Conservation (phyloP, 2,888 invertebrate species). For the Drosophila monieri region DNA sequence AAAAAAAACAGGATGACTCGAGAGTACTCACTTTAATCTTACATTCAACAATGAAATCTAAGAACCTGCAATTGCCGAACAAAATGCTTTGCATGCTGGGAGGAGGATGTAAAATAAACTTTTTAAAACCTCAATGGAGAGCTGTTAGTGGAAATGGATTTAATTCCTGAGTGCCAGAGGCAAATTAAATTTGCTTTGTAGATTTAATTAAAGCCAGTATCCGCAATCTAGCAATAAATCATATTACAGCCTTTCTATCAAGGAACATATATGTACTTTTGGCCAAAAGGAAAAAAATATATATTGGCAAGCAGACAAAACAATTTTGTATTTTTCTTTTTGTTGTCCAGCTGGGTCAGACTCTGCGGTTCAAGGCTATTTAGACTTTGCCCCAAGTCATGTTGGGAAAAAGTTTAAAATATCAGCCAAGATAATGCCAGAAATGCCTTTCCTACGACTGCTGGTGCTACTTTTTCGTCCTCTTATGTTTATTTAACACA, state of each 20-base stretch:
- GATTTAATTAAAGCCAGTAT: slow-evolving; percentile 29
- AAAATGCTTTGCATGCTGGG: not conserved
- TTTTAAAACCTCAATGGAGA: slow-evolving; percentile 2
- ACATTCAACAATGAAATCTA: not conserved
- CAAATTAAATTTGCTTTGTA: not conserved
- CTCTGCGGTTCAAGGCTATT: slow-evolving; percentile 73
- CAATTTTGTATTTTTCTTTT: slow-evolving; percentile 19
- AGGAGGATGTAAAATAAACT: not conserved
- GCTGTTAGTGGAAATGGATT: not conserved
- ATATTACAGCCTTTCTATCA: slow-evolving; percentile 10
- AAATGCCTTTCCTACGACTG: slow-evolving; percentile 51
- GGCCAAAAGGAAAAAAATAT: not conserved
- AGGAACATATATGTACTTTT: slow-evolving; percentile 3
- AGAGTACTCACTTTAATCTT: not conserved
- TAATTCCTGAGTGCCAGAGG: not conserved
- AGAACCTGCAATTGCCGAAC: not conserved
- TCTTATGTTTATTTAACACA: slow-evolving; percentile 58
- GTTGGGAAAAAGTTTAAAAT: slow-evolving; percentile 56
- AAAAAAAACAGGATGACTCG: not conserved
- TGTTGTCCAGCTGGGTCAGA: slow-evolving; percentile 71
- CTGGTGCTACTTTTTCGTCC: slow-evolving; percentile 34
- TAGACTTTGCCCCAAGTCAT: slow-evolving; percentile 50
- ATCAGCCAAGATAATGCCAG: slow-evolving; percentile 66
- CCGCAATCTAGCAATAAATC: slow-evolving; percentile 17
- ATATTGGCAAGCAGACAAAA: slow-evolving; percentile 19